Percentiles rank a stretch among this genome's conserved stretches.
These are phyloP conservation scores for Ictalurus furcatus DNA, from an alignment of 2,113 vertebrate species.

Conservation along the genomic window DNA sequence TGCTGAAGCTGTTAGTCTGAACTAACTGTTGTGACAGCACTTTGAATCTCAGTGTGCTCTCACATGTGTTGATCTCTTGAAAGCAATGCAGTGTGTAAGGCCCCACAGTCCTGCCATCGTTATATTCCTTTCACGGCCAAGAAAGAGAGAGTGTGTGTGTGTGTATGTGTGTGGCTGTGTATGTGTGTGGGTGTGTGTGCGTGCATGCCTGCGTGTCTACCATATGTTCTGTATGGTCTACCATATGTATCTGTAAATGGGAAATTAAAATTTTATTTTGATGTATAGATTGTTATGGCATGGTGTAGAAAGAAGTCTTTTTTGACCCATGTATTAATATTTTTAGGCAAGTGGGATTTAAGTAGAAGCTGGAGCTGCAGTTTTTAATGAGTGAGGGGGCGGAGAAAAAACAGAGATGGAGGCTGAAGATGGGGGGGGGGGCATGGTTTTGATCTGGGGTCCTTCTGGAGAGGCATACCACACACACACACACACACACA, in stretches of 20 bases:
- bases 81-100: constrained; percentile 25
- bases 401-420: constrained; percentile 68
- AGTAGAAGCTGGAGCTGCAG: constrained; percentile 78
- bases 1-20: constrained; percentile 24
- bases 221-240: background rate
- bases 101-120: constrained; percentile 23
- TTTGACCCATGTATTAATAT: constrained; percentile 79
- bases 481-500: constrained; percentile 42
- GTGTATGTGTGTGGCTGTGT: background rate
- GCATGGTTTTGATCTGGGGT: constrained; percentile 74
- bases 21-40: constrained; percentile 36
- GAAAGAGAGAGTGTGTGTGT: background rate
- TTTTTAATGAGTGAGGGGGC: constrained; percentile 82
- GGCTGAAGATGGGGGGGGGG: constrained; percentile 47
- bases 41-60: constrained; percentile 17
- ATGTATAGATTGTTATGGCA: constrained; percentile 59
- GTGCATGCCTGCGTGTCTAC: background rate
- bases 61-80: constrained; percentile 25
- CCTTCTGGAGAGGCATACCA: constrained; percentile 70
- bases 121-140: constrained; percentile 2
- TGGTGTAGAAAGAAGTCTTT: constrained; percentile 71
- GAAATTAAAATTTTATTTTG: constrained; percentile 16
- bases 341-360: constrained; percentile 82
- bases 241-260: background rate
- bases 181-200: too few relatives aligned